Conservation (phyloP, 2,888 invertebrate species). For the Poecilobothrus nobilitatus region DNA sequence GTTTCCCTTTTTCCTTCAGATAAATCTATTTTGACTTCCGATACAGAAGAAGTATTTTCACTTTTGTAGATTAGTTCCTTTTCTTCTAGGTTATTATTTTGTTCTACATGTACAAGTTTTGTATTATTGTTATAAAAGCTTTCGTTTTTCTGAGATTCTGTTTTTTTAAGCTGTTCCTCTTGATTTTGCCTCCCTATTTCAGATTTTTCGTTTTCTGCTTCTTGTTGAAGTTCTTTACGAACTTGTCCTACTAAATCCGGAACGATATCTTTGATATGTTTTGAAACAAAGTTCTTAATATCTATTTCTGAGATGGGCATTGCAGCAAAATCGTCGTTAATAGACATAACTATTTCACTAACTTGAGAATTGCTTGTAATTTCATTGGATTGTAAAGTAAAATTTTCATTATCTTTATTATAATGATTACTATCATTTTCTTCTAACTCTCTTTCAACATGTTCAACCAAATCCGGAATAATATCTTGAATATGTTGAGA, state of each 20-base stretch:
- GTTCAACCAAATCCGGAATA: constrained; percentile 41
- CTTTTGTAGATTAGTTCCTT: too few species aligned
- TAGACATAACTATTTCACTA: not conserved
- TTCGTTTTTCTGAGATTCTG: too few species aligned
- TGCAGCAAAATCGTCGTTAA: too few species aligned
- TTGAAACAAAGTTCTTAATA: constrained; percentile 41
- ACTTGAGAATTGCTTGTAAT: not conserved
- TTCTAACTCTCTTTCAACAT: constrained; percentile 40
- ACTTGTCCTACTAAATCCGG: constrained; percentile 43
- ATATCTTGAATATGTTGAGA: constrained; percentile 44
- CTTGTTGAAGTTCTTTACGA: constrained; percentile 37
- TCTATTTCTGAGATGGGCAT: constrained; percentile 25
- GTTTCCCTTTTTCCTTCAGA: too few species aligned
- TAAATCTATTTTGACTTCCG: too few species aligned
- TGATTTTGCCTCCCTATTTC: too few species aligned
- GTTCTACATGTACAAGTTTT: too few species aligned
- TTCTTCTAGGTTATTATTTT: too few species aligned
- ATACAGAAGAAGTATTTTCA: too few species aligned
- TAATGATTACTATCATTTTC: constrained; percentile 24
- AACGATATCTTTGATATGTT: constrained; percentile 44
- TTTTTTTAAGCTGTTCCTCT: too few species aligned
- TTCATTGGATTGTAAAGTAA: not conserved
- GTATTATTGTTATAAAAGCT: too few species aligned
- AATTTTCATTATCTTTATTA: constrained; percentile 9
- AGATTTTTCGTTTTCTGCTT: constrained; percentile 4